phyloP scores from a whole-genome alignment of 2,797 vertebrate species.

The Amazonetta brasiliensis region DNA sequence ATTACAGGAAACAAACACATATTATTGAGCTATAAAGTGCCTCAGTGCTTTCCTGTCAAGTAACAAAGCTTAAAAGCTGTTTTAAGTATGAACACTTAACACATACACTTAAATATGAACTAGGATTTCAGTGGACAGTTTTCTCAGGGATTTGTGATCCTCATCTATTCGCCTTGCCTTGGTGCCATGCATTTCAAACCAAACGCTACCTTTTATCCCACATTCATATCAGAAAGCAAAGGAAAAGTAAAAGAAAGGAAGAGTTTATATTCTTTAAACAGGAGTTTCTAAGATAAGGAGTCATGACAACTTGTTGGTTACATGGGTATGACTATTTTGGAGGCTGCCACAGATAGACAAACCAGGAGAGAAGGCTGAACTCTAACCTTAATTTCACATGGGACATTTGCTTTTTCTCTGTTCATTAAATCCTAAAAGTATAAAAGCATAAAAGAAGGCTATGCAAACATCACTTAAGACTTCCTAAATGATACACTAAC shows the following conservation, averaged over 20 bases:
- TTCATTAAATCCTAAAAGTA: not conserved
- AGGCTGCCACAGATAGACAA: not conserved
- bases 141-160: not conserved
- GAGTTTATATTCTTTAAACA: not conserved
- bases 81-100: not conserved
- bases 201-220: not conserved
- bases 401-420: not conserved
- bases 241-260: not conserved
- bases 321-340: not conserved
- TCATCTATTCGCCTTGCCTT: not conserved
- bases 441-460: not conserved
- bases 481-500: not conserved
- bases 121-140: not conserved
- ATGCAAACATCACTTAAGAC: not conserved
- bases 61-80: not conserved
- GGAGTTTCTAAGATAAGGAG: not conserved
- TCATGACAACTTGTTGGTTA: not conserved
- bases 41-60: not conserved
- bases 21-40: not conserved
- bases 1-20: not conserved
- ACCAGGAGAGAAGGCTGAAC: not conserved
- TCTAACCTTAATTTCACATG: rapidly evolving
- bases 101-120: not conserved
- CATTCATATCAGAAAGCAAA: not conserved
- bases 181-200: not conserved